Conservation (phyloP, 2,113 vertebrate genomes). For the Mirza zaza region DNA sequence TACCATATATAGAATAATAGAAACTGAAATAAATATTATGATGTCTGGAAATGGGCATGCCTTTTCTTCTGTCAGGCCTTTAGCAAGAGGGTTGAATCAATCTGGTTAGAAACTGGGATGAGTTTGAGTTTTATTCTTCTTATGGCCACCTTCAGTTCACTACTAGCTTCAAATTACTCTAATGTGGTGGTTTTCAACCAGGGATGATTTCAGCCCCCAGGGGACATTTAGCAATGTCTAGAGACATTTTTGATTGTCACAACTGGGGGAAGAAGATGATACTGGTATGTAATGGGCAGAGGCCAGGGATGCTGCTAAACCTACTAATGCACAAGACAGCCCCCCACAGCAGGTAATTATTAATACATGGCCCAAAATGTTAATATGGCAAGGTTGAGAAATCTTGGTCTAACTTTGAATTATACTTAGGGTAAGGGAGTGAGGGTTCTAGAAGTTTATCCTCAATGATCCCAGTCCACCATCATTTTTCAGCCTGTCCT, state of each 20-base stretch:
- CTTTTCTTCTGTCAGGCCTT: background rate
- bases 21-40: background rate
- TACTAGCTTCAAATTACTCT: background rate
- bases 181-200: background rate
- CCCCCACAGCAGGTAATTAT: background rate
- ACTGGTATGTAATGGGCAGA: background rate
- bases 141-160: background rate
- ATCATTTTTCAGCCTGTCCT: background rate
- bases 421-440: background rate
- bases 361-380: background rate
- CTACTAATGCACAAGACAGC: background rate
- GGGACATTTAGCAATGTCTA: background rate
- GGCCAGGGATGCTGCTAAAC: background rate
- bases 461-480: background rate
- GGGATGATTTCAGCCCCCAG: background rate
- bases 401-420: background rate
- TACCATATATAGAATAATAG: background rate
- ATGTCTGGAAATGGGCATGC: background rate
- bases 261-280: too few relatives aligned
- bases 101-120: background rate
- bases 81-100: background rate
- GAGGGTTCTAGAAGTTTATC: background rate
- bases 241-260: background rate
- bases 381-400: background rate
- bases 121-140: background rate